Base-by-base conservation (phyloP, 2,888 invertebrate species). In the Coenonympha glycerion region DNA sequence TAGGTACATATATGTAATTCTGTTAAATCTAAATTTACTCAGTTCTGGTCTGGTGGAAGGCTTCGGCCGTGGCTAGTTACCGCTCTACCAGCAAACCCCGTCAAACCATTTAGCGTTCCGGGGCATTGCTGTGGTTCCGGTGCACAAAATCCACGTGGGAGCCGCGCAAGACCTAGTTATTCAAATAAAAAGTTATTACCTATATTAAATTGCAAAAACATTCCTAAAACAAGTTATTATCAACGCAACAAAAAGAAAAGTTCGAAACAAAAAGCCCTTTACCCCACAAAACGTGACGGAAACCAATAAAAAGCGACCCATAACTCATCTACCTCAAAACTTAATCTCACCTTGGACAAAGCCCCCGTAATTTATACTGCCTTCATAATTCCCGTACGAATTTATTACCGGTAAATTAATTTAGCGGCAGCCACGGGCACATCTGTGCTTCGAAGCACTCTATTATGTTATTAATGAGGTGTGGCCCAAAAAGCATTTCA, bases 351-450 rank as follows among this genome's bases (percentile, higher is more conserved):
- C 60, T 59, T 55, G 59, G 59, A 73, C 68, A 70, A 69, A 58
- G 65, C 65, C 63, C 53, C 56, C 58, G 64, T 74, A 76, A 78
- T 78, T 76, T 76, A 76, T 76, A 75, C 67, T 57, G 63, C 71
- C 63, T 69, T 71, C 74, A 76, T 78, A 79, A 77, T 76, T 73
- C 72, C 68, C 66, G 63, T 66, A 68, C 68, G 64, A 76, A 77
- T 78, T 79, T 79, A 79, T 74, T 71, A 66, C 63, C 62, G 66
- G 65, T 66, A 71, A 76, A 77, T 77, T 79, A 77, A 79, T 78
- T 76, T 71, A 57, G 66, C 65, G 61, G 74, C 66, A 52, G 60
- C 57, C 69, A 60, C 66, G 52, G 60, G 58, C 69, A 60, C 79
- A 77, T 74, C 76, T 79, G 78, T 60, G 67, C 49, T 55, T 56